Conservation (phyloP, 2,113 vertebrate genomes). For the Rutilus rutilus region DNA sequence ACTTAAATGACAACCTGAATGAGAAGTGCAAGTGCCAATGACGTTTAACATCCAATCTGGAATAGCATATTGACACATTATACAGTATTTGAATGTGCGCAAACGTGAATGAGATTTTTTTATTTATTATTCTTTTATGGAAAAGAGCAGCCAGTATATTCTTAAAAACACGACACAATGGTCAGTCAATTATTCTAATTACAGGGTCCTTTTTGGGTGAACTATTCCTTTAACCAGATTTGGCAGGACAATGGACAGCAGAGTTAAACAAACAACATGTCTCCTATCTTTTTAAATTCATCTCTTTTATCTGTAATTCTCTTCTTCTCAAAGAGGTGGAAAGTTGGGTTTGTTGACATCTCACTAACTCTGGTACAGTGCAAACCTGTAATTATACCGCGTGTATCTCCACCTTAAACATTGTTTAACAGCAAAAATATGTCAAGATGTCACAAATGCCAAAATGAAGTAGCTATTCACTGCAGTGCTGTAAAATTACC, state of each 20-base stretch:
- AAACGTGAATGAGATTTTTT: neutral
- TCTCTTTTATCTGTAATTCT: constrained; percentile 16
- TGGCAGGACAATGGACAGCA: neutral
- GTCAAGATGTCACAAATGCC: constrained; percentile 80
- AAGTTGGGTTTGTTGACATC: neutral
- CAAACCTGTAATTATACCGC: constrained; percentile 81
- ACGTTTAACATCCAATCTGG: neutral
- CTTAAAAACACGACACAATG: neutral
- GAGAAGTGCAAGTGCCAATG: neutral
- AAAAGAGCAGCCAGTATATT: neutral
- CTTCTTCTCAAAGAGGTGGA: constrained; percentile 19
- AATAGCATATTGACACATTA: neutral
- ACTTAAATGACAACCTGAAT: neutral
- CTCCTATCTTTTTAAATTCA: neutral
- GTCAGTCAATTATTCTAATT: neutral
- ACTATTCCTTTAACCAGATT: constrained; percentile 59
- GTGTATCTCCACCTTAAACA: constrained; percentile 85
- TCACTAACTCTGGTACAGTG: constrained; percentile 48
- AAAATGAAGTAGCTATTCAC: constrained; percentile 79
- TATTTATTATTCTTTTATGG: neutral
- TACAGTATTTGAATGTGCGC: neutral
- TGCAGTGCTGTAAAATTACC: constrained; percentile 84
- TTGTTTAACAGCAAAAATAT: constrained; percentile 86
- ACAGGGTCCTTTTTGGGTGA: neutral
- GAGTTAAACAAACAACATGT: neutral